Evolutionary conservation across 2,113 vertebrate genomes (phyloP).

Genomic region (Drymodes brunneopygia): DNA sequence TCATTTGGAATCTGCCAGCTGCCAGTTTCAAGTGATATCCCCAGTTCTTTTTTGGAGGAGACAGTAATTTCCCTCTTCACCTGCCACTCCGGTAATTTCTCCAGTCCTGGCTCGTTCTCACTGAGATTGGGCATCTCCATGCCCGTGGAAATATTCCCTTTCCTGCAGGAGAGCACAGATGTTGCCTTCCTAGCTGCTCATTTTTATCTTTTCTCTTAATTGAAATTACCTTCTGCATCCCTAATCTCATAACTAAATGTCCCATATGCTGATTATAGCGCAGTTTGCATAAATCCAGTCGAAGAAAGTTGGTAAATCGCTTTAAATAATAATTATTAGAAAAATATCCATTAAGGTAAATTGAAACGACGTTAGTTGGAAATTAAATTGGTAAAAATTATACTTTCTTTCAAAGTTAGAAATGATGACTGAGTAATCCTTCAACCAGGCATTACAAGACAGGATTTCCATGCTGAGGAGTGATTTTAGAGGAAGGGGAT

Average conservation of each 20-base stretch:
- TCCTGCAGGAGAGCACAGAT: constrained; percentile 4
- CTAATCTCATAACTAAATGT: neutral
- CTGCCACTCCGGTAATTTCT: neutral
- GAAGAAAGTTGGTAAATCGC: neutral
- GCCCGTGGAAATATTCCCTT: neutral
- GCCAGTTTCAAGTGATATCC: neutral
- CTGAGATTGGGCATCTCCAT: neutral
- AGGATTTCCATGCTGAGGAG: neutral
- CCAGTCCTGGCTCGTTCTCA: neutral
- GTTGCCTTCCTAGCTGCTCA: constrained; percentile 6
- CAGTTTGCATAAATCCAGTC: neutral
- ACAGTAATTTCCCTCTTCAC: neutral
- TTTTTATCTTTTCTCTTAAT: constrained; percentile 37
- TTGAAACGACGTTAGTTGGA: neutral
- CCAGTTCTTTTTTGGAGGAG: neutral
- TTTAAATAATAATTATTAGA: neutral
- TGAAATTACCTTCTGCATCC: constrained; percentile 37
- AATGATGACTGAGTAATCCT: neutral
- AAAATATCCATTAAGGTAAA: neutral
- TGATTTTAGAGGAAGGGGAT: neutral
- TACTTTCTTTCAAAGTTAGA: neutral
- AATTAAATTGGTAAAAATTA: neutral
- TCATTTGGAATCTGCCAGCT: neutral
- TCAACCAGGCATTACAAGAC: neutral
- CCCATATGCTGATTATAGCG: neutral